Conservation (phyloP, 2,113 vertebrate species). For the Aldabrachelys gigantea region DNA sequence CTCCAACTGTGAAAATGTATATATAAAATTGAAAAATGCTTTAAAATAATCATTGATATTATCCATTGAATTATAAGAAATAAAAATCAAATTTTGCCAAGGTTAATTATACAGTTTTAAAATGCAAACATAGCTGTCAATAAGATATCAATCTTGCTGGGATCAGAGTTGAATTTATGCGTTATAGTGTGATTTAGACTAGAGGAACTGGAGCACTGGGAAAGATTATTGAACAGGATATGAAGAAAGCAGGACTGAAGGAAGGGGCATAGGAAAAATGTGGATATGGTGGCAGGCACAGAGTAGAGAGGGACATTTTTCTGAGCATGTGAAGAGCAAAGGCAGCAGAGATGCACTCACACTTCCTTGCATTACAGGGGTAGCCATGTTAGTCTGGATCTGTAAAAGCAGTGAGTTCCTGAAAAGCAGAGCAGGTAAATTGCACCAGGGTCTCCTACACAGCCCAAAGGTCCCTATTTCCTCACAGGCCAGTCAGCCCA, state of each 20-base stretch:
- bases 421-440: background rate
- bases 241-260: background rate
- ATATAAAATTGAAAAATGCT: no score
- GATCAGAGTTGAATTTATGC: background rate
- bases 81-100: no score
- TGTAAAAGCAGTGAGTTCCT: background rate
- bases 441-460: rapidly evolving
- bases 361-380: no score
- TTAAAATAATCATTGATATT: no score
- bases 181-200: rapidly evolving
- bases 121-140: rapidly evolving
- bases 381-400: no score
- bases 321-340: background rate
- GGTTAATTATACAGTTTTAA: no score
- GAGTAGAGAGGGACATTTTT: background rate
- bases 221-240: background rate
- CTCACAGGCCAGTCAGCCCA: rapidly evolving
- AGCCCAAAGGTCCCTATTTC: background rate
- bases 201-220: background rate
- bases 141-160: background rate
- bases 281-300: background rate
- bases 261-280: background rate
- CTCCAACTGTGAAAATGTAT: no score
- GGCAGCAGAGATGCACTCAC: background rate
- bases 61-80: no score